These are phyloP conservation scores for Gymnocephalus cernua DNA, from an alignment of 2,113 vertebrate genomes.

Conservation along the genomic window DNA sequence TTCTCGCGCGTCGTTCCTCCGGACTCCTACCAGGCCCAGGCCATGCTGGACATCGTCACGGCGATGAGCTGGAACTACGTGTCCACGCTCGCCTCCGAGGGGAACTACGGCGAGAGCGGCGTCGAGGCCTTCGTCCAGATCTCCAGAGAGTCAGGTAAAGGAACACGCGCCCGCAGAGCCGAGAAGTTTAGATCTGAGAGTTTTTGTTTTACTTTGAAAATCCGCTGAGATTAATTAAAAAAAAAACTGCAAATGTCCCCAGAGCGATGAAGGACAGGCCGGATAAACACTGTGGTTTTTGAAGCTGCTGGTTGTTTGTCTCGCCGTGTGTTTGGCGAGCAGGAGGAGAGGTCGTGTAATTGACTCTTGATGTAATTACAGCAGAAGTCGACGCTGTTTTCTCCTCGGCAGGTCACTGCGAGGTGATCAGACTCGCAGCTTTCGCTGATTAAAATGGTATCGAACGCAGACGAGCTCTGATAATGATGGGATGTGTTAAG, in stretches of 20 bases:
- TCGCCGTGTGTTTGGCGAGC: neutral
- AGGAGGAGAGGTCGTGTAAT: slow-evolving; percentile 42
- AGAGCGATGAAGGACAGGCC: neutral
- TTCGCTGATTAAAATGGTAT: slow-evolving; percentile 64
- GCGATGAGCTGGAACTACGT: slow-evolving; percentile 97
- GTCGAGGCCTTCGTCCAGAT: slow-evolving; percentile 97
- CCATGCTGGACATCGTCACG: slow-evolving; percentile 97
- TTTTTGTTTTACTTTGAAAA: neutral
- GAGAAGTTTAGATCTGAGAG: neutral
- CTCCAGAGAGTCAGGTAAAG: slow-evolving; percentile 87
- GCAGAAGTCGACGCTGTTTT: neutral
- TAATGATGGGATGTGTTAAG: slow-evolving; percentile 57
- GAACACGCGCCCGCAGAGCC: neutral
- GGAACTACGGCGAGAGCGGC: slow-evolving; percentile 97
- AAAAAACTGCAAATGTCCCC: neutral
- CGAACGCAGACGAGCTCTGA: slow-evolving; percentile 32
- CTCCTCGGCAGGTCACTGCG: slow-evolving; percentile 30
- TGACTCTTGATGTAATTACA: slow-evolving; percentile 58
- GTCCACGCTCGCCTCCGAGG: slow-evolving; percentile 94
- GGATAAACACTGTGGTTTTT: neutral
- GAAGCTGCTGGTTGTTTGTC: neutral
- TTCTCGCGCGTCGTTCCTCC: slow-evolving; percentile 97
- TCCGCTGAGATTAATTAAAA: neutral
- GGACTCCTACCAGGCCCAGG: slow-evolving; percentile 97
- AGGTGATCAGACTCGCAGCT: slow-evolving; percentile 32